Evolutionary conservation across 2,888 invertebrate species (phyloP), one percentile per base, ranked within the genome.

Genomic region (Gymnocheta viridis): DNA sequence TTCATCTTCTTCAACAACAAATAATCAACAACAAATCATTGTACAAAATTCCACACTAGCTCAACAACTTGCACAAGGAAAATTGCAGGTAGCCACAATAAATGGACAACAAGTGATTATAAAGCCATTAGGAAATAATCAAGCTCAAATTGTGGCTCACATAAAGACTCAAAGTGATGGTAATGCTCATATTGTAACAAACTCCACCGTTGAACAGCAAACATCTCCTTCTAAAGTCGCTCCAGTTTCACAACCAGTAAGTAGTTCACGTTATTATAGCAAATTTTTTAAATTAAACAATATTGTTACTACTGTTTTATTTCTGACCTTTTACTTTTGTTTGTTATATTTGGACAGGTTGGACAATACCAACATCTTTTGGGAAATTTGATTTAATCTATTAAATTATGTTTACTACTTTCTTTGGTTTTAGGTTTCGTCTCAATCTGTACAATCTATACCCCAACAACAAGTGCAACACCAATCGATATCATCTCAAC

Each of bases 101-200:
- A 96, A 96, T 90, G 97, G 97, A 0, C 97, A 97, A 89, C 97
- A 97, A 91, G 96, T 97, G 32, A 93, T 97, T 54, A 96, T 97
- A 82, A 93, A 96, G 58, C 95, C 96, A 0, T 94, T 96, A 10
- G 96, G 96, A 67, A 96, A 96, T 90, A 95, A 95, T 89, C 95
- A 95, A 89, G 95, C 95, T 9, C 96, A 96, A 91, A 95, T 96
- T 74, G 96, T 96, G 22, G 95, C 95, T 0, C 95, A 95, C 88
- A 93, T 95, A 62, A 95, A 94, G 17, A 93, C 94, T 86, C 93
- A 94, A 88, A 93, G 93, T 82, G 92, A 92, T 85, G 92, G 92
- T 1, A 91, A 90, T 88, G 90, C 91, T 38, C 91, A 92, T 62
- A 92, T 92, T 77, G 91, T 92, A 4, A 91, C 92, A 17, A 92